These are phyloP conservation scores for Eulithis testata DNA, from an alignment of 2,888 invertebrate species.

Conservation along the genomic window DNA sequence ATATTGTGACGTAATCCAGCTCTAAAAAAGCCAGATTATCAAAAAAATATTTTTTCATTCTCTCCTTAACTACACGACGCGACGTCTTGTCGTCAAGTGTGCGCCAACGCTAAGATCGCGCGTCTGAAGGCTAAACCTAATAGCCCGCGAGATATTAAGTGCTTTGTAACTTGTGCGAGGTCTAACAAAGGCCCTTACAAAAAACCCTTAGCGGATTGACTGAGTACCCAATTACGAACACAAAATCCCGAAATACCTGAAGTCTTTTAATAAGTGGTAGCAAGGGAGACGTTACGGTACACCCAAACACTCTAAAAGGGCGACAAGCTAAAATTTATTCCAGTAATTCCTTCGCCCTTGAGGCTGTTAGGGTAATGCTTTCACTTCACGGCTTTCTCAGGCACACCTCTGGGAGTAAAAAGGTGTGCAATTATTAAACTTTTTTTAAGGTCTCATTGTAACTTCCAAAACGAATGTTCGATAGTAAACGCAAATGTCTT, in stretches of 20 bases:
- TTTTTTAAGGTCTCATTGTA: conserved; percentile 18
- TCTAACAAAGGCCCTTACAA: too few relatives aligned
- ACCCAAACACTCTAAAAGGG: conserved; percentile 17
- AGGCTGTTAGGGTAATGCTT: conserved; percentile 34
- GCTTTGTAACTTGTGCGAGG: too few relatives aligned
- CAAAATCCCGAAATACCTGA: conserved; percentile 2
- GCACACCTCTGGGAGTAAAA: conserved; percentile 25
- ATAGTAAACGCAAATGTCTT: background rate
- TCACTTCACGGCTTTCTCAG: conserved; percentile 19
- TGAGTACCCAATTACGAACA: background rate
- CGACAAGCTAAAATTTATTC: conserved; percentile 36
- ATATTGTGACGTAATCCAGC: too few relatives aligned
- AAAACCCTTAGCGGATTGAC: background rate
- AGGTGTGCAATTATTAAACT: conserved; percentile 25
- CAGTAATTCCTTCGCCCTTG: conserved; percentile 29
- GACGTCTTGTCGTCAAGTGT: too few relatives aligned
- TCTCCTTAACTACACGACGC: too few relatives aligned
- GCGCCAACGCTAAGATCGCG: too few relatives aligned
- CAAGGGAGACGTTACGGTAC: conserved; percentile 26
- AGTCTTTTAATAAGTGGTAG: conserved; percentile 21
- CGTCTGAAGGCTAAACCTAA: too few relatives aligned
- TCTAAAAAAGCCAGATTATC: too few relatives aligned
- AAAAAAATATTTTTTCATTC: too few relatives aligned
- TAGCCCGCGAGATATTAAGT: too few relatives aligned
- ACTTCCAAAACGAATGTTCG: conserved; percentile 22